phyloP scores from a whole-genome alignment of 2,888 invertebrate genomes.

The Macropis europaea region DNA sequence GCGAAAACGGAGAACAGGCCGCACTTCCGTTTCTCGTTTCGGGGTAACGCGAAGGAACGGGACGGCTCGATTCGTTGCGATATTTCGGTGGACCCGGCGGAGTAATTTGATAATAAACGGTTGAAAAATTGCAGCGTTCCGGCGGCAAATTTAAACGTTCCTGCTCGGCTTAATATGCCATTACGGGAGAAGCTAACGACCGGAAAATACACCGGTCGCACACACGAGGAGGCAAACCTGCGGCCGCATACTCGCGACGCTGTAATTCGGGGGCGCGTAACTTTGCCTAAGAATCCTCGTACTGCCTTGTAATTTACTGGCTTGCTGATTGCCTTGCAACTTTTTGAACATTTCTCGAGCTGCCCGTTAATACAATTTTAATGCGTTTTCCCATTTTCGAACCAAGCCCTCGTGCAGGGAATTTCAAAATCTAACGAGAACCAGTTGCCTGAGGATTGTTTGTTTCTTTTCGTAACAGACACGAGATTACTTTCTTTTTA shows the following conservation, averaged over 20 bases:
- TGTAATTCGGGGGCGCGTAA: constrained; percentile 7
- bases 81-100: neutral
- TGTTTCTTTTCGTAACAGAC: too few species aligned
- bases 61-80: neutral
- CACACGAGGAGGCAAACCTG: constrained; percentile 28
- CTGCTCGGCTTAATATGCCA: constrained; percentile 34
- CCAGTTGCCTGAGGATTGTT: too few species aligned
- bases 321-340: too few species aligned
- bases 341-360: too few species aligned
- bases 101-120: constrained; percentile 38
- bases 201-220: constrained; percentile 40
- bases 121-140: constrained; percentile 16
- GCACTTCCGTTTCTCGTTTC: too few species aligned
- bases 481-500: too few species aligned
- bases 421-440: too few species aligned
- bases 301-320: neutral
- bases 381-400: too few species aligned
- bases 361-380: too few species aligned
- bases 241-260: neutral
- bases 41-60: neutral
- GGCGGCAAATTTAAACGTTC: constrained; percentile 15
- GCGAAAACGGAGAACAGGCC: too few species aligned
- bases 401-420: too few species aligned
- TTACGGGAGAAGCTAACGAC: constrained; percentile 36
- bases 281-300: neutral